These are phyloP conservation scores for Coregonus suidteri DNA, from an alignment of 2,797 vertebrate species.

Conservation along the genomic window DNA sequence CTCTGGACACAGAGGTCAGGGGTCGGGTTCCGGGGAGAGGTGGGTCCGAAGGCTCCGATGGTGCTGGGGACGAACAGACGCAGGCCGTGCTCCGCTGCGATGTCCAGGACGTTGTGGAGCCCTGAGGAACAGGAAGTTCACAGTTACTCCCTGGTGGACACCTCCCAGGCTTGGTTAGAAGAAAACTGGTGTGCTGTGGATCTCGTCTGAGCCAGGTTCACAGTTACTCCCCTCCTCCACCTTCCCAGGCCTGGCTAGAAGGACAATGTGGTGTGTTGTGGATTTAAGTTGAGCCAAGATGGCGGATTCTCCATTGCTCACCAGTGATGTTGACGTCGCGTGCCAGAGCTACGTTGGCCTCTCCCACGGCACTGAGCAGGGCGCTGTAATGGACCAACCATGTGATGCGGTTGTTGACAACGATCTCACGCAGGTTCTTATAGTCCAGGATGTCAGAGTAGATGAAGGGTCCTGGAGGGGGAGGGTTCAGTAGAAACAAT, in stretches of 20 bases:
- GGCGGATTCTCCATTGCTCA: slow-evolving; percentile 50
- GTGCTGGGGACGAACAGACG: slow-evolving; percentile 96
- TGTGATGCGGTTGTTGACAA: slow-evolving; percentile 95
- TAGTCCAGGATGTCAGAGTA: slow-evolving; percentile 95
- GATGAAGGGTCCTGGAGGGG: slow-evolving; percentile 87
- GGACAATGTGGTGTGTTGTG: neutral
- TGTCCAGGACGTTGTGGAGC: slow-evolving; percentile 93
- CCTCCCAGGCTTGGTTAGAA: neutral
- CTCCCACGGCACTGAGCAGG: slow-evolving; percentile 91
- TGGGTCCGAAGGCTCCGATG: slow-evolving; percentile 95
- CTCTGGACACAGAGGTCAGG: slow-evolving; percentile 95
- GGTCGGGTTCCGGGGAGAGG: slow-evolving; percentile 90
- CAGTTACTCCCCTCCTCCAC: neutral
- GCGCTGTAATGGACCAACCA: slow-evolving; percentile 97
- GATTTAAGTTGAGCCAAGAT: neutral
- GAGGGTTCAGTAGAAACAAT: neutral
- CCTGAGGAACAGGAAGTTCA: slow-evolving; percentile 67
- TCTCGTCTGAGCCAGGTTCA: too few relatives aligned
- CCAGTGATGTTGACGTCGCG: slow-evolving; percentile 95
- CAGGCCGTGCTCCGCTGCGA: slow-evolving; percentile 87
- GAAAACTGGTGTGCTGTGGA: neutral
- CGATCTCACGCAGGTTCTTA: slow-evolving; percentile 91
- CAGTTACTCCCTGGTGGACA: neutral
- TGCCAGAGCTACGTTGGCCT: slow-evolving; percentile 90
- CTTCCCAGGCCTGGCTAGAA: neutral